Conservation (phyloP, 2,113 vertebrate species). For the Thymallus thymallus region DNA sequence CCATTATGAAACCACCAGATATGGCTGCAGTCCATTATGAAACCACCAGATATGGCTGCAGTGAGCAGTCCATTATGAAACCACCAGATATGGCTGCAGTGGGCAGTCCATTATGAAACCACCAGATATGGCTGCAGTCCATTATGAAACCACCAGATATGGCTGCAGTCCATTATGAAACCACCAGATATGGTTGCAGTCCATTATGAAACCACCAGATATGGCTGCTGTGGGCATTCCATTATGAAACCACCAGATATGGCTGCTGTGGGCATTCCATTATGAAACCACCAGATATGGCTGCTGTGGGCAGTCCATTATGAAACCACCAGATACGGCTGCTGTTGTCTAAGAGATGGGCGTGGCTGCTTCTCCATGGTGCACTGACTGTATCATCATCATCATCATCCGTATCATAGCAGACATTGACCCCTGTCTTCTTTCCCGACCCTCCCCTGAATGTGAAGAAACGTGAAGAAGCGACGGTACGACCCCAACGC, state of each 20-base stretch:
- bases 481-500: conserved; percentile 90
- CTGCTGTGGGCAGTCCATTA: not conserved
- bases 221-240: too few relatives aligned
- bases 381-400: conserved; percentile 28
- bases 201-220: not conserved
- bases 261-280: too few relatives aligned
- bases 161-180: not conserved
- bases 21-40: not conserved
- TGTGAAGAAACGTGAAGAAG: conserved; percentile 97
- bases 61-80: too few relatives aligned
- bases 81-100: too few relatives aligned
- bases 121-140: too few relatives aligned
- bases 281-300: too few relatives aligned
- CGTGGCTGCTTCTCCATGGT: conserved; percentile 55
- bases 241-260: too few relatives aligned
- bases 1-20: not conserved
- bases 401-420: not conserved
- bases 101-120: too few relatives aligned
- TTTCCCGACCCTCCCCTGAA: conserved; percentile 65
- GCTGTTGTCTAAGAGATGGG: conserved; percentile 35
- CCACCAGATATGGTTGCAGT: too few relatives aligned
- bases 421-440: conserved; percentile 57
- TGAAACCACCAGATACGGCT: not conserved
- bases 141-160: too few relatives aligned
- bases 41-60: too few relatives aligned